phyloP scores from a whole-genome alignment of 2,113 vertebrate genomes.

The Lanius ludovicianus region DNA sequence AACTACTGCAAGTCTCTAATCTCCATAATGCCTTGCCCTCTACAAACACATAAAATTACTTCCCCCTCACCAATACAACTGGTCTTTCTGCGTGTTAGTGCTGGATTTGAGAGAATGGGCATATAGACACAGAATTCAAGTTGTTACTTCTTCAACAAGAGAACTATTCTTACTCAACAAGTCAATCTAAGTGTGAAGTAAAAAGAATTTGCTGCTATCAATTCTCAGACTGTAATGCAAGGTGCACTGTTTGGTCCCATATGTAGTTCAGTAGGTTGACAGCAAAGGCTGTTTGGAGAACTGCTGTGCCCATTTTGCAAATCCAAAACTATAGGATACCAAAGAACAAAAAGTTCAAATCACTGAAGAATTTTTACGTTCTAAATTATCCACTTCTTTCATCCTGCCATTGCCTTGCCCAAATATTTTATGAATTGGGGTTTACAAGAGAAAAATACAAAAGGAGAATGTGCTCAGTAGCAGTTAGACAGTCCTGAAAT shows the following conservation, averaged over 20 bases:
- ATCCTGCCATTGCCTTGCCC: not conserved
- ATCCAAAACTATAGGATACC: not conserved
- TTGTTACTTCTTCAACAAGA: not conserved
- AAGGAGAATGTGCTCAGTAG: not conserved
- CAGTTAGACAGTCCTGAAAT: not conserved
- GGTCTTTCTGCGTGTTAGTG: not conserved
- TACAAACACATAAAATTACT: not conserved
- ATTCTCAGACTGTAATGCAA: not conserved
- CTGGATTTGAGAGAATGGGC: not conserved
- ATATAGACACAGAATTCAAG: not conserved
- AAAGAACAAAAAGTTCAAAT: not conserved
- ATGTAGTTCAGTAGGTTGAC: not conserved
- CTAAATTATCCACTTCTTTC: not conserved
- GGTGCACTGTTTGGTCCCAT: not conserved
- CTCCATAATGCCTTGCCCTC: not conserved
- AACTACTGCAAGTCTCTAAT: not conserved
- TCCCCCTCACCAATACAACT: not conserved
- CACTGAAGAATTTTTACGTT: not conserved
- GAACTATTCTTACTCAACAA: not conserved
- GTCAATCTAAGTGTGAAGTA: not conserved
- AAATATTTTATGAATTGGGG: not conserved
- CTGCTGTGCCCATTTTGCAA: not conserved
- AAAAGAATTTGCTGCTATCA: not conserved
- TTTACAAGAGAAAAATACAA: not conserved
- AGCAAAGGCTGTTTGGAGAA: not conserved